Evolutionary conservation across 1,140 invertebrate species (phyloP).

Genomic region (Bombus superbus): DNA sequence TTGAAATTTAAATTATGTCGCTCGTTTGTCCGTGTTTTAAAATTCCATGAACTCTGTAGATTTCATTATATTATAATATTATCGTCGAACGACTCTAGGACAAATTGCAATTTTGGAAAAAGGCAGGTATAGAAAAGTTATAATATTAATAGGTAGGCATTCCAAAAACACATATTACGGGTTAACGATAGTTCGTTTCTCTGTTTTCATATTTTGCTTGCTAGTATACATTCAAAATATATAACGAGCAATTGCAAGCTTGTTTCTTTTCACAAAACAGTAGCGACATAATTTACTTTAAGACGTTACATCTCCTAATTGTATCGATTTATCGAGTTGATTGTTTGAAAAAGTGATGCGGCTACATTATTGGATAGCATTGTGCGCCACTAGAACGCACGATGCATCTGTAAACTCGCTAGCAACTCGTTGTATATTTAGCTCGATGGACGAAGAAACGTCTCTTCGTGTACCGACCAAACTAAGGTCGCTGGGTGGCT

Average conservation of each 20-base stretch:
- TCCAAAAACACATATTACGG: too few relatives aligned
- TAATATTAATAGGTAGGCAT: too few relatives aligned
- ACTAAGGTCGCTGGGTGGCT: not conserved
- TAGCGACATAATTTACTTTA: too few relatives aligned
- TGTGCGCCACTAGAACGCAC: conserved; percentile 23
- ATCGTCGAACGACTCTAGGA: too few relatives aligned
- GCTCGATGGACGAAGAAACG: conserved; percentile 54
- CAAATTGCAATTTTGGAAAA: too few relatives aligned
- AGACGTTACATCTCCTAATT: not conserved
- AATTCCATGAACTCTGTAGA: too few relatives aligned
- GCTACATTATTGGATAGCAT: not conserved
- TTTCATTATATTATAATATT: too few relatives aligned
- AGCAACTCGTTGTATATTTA: conserved; percentile 48
- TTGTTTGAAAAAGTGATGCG: not conserved
- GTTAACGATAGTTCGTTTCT: not conserved
- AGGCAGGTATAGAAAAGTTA: too few relatives aligned
- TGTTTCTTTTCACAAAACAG: not conserved
- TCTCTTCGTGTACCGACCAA: conserved; percentile 13
- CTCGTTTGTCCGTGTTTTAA: too few relatives aligned
- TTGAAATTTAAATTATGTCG: not conserved
- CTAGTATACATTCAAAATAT: not conserved
- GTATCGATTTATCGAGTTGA: not conserved
- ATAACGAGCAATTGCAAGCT: not conserved
- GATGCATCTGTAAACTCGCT: conserved; percentile 24
- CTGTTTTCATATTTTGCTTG: not conserved